Evolutionary conservation across 2,888 invertebrate species (phyloP).

Genomic region (Sipha maydis): DNA sequence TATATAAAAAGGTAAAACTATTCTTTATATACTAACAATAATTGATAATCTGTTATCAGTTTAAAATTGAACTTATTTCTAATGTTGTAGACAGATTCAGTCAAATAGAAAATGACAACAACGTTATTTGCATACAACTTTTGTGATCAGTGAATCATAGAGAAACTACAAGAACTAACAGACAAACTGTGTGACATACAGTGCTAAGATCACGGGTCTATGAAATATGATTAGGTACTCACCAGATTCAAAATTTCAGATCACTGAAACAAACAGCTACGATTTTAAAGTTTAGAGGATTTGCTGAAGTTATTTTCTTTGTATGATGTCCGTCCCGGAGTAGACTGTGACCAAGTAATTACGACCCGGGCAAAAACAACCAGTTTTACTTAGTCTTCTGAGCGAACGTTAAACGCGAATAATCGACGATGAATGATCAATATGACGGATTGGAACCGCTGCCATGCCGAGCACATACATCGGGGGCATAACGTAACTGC

Average conservation of each 20-base stretch:
- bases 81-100: not conserved
- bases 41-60: slow-evolving; percentile 10
- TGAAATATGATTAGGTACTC: not conserved
- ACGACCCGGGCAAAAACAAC: not conserved
- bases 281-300: not conserved
- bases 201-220: not conserved
- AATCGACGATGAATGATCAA: slow-evolving; percentile 4
- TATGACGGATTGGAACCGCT: not conserved
- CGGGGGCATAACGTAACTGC: not conserved
- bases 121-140: too few relatives aligned
- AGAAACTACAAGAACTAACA: too few relatives aligned
- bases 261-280: not conserved
- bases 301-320: not conserved
- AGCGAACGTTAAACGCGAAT: slow-evolving; percentile 1
- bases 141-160: too few relatives aligned
- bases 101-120: too few relatives aligned
- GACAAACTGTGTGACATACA: not conserved
- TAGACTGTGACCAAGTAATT: not conserved
- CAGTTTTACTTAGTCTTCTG: not conserved
- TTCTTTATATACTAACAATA: not conserved
- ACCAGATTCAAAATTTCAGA: not conserved
- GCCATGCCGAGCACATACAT: not conserved
- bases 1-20: not conserved
- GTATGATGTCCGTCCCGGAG: not conserved
- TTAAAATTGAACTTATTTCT: not conserved